Evolutionary conservation across 2,888 invertebrate genomes (phyloP), one percentile per base, ranked within the genome.

Genomic region (Homarus gammarus): DNA sequence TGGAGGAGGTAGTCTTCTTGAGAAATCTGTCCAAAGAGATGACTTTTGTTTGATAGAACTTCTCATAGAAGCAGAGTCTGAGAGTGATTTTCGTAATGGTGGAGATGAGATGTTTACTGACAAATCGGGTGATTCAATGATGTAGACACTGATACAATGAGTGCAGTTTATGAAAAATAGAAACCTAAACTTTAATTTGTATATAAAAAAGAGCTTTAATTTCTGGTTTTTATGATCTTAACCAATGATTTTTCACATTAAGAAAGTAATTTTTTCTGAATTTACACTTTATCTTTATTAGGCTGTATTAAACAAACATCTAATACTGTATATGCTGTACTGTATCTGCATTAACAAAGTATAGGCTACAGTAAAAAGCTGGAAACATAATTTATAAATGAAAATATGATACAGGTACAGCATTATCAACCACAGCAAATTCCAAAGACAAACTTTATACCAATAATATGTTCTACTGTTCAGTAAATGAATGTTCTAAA

Each of bases 11-110:
- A 15, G 72, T 84, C 51, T 72, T 72, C 18, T 31, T 84, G n/a
- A 84, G 22, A 72, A 72, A 84, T 49, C 8, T 84, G 72, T 61
- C 81, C 64, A 56, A 36, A 61, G 81, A 27, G 27, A 68, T 31
- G 5, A 36, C 22, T 81, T 15, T 8, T 22, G 8, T 31, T 38
- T 40, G 8, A 44, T 49, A 44, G 27, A 40, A 36, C 15, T 70
- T 22, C 27, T 44, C 2, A 6, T 27, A 61, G 38, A 40, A 10
- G 72, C 31, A n/a, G 64, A 36, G 22, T 38, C 40, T 18, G 38
- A 15, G 22, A 70, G 51, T 84, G 70, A 70, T 44, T 27, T 72
- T 84, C 40, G 0, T 49, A 49, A 44, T 84, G 49, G n/a, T n/a
- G 84, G 40, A 40, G 72, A 18, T 12, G 68, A 18, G 8, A 33